phyloP scores from a whole-genome alignment of 2,113 vertebrate species.

The Picathartes gymnocephalus region DNA sequence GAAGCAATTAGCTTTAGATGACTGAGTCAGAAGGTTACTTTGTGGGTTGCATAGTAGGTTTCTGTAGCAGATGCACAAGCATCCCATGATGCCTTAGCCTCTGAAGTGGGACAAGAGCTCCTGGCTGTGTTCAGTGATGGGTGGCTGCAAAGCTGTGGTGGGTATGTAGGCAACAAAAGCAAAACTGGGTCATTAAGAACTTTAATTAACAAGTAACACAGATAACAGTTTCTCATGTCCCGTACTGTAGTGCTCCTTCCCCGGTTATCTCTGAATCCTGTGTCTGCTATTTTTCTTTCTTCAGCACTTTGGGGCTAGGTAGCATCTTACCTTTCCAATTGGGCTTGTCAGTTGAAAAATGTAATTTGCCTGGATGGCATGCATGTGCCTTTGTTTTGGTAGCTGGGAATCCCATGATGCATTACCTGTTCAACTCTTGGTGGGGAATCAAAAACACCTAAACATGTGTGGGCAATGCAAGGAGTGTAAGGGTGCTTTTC shows the following conservation, averaged over 20 bases:
- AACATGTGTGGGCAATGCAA: background rate
- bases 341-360: background rate
- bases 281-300: background rate
- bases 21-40: background rate
- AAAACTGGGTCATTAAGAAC: background rate
- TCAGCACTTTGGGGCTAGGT: background rate
- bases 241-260: background rate
- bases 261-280: background rate
- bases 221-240: background rate
- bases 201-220: background rate
- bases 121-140: background rate
- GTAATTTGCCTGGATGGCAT: background rate
- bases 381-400: background rate
- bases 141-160: background rate
- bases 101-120: background rate
- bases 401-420: background rate
- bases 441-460: background rate
- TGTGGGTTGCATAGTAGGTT: background rate
- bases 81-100: background rate
- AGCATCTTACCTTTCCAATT: background rate
- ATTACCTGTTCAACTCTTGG: background rate
- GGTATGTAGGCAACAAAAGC: background rate
- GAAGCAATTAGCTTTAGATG: background rate
- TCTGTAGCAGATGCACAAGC: background rate
- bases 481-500: background rate